Evolutionary conservation across 2,113 vertebrate species (phyloP).

Genomic region (Semicossyphus pulcher): DNA sequence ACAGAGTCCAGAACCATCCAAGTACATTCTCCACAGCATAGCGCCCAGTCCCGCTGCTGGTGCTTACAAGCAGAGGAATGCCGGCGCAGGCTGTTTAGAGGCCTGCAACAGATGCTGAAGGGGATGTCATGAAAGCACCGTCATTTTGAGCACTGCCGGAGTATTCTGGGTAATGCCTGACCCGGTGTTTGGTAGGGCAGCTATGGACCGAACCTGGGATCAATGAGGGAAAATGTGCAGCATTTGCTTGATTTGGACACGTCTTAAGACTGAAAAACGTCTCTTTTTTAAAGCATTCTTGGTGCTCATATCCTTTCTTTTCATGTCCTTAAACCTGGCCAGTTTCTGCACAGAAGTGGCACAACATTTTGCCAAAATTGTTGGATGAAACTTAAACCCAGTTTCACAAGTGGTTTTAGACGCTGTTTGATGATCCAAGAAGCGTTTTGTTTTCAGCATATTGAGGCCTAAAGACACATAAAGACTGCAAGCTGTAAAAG

Average conservation of each 20-base stretch:
- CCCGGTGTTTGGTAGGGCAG: not conserved
- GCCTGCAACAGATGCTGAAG: conserved; percentile 67
- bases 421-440: not conserved
- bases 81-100: conserved; percentile 39
- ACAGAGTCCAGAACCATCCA: conserved; percentile 32
- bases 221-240: too few species aligned
- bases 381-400: not conserved
- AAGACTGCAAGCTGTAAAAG: not conserved
- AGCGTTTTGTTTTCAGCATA: not conserved
- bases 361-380: not conserved
- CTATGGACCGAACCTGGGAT: not conserved
- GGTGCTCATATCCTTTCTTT: not conserved
- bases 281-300: not conserved
- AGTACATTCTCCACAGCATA: conserved; percentile 48
- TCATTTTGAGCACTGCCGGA: conserved; percentile 35
- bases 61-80: conserved; percentile 37
- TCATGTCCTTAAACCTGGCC: not conserved
- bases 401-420: not conserved
- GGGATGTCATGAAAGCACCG: conserved; percentile 33
- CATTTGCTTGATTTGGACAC: too few species aligned
- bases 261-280: too few species aligned
- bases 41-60: conserved; percentile 21
- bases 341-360: not conserved
- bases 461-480: not conserved
- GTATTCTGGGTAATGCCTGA: conserved; percentile 38